A percentile compares a stretch with the other conserved stretches of the same genome.
Conservation (phyloP, 2,888 invertebrate species). For the Papilio protenor region DNA sequence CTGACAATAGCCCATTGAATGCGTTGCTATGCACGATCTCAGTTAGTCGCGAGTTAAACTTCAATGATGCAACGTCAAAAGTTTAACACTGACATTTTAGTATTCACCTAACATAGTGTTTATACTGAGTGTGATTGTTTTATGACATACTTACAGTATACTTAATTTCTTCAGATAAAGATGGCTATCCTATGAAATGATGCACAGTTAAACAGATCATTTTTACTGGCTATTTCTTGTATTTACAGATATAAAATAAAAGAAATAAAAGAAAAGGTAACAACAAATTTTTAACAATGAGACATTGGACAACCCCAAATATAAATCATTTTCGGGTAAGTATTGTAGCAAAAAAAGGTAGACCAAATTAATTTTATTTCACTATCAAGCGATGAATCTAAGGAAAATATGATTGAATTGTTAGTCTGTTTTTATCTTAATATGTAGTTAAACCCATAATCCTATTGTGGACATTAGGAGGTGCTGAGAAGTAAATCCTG, state of each 20-base stretch:
- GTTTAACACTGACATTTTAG: constrained; percentile 68
- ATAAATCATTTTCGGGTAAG: constrained; percentile 50
- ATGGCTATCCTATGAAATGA: constrained; percentile 89
- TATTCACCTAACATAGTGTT: constrained; percentile 82
- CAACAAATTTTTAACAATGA: constrained; percentile 52
- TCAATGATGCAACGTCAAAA: constrained; percentile 63
- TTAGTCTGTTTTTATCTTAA: not conserved
- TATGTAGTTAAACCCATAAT: constrained; percentile 16
- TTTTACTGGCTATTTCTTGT: constrained; percentile 86
- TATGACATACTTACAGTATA: constrained; percentile 85
- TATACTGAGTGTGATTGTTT: constrained; percentile 83
- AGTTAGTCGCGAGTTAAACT: constrained; percentile 70
- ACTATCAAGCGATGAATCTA: constrained; percentile 21
- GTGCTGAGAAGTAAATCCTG: constrained; percentile 19
- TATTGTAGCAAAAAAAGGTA: constrained; percentile 51
- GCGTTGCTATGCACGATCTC: constrained; percentile 49
- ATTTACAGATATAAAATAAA: constrained; percentile 76
- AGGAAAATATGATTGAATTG: constrained; percentile 15
- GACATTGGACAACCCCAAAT: constrained; percentile 32
- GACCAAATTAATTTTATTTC: constrained; percentile 50
- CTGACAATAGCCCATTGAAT: constrained; percentile 57
- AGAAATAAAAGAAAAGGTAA: constrained; percentile 60
- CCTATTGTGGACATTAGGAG: constrained; percentile 3
- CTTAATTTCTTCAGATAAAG: constrained; percentile 85
- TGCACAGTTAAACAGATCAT: constrained; percentile 91